Conservation (phyloP, 2,888 invertebrate species). For the Synergus umbraculus region DNA sequence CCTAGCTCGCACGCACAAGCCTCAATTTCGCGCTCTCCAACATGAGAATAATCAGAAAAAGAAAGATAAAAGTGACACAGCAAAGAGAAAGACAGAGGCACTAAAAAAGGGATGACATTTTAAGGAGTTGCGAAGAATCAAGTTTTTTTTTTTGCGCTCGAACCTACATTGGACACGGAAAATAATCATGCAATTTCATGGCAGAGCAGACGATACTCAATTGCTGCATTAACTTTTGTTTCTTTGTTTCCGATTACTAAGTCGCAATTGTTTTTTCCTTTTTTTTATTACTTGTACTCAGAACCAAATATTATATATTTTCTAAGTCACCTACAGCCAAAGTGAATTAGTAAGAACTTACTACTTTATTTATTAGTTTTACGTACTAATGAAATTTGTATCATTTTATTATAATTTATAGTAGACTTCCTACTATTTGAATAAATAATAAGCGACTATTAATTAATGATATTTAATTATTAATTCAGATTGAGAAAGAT, state of each 20-base stretch:
- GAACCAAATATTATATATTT: not conserved
- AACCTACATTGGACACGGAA: constrained; percentile 37
- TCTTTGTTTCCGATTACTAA: not conserved
- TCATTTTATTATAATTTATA: too few species aligned
- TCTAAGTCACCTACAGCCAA: too few species aligned
- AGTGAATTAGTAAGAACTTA: too few species aligned
- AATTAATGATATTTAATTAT: too few species aligned
- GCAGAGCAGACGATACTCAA: constrained; percentile 25
- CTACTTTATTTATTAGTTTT: too few species aligned
- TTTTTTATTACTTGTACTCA: not conserved
- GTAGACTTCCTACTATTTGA: too few species aligned
- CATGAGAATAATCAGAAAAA: not conserved
- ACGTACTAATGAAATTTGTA: too few species aligned
- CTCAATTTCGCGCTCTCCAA: constrained; percentile 33
- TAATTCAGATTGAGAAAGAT: too few species aligned
- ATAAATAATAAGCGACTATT: too few species aligned
- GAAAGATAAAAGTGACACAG: not conserved
- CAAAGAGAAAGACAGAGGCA: constrained; percentile 4
- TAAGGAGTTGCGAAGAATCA: constrained; percentile 39
- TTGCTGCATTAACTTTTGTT: constrained; percentile 31
- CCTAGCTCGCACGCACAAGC: constrained; percentile 32
- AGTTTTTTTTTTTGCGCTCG: constrained; percentile 18
- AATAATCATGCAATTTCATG: constrained; percentile 39
- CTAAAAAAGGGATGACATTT: constrained; percentile 36
- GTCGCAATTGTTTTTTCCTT: not conserved